These are phyloP conservation scores for Aleiodes testaceus DNA, from an alignment of 2,888 invertebrate genomes.

Conservation along the genomic window DNA sequence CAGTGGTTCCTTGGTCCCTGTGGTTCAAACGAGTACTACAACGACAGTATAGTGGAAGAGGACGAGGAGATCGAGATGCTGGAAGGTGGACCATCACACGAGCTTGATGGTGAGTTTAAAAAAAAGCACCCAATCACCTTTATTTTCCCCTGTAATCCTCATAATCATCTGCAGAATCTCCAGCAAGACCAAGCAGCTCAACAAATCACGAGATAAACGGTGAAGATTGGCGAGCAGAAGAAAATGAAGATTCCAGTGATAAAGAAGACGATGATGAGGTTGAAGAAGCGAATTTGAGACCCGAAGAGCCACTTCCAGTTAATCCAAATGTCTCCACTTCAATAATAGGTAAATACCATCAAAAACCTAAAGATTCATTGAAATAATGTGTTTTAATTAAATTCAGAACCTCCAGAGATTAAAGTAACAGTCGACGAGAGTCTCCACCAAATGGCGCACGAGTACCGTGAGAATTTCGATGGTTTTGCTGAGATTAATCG, in stretches of 20 bases:
- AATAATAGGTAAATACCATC: not conserved
- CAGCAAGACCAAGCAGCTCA: conserved; percentile 30
- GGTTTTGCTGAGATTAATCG: conserved; percentile 53
- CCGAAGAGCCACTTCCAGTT: not conserved
- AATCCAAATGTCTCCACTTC: not conserved
- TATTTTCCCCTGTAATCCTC: not conserved
- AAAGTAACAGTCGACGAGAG: conserved; percentile 37
- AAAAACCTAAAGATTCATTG: not conserved
- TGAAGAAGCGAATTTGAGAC: conserved; percentile 32
- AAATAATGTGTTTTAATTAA: not conserved
- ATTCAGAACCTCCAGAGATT: conserved; percentile 40
- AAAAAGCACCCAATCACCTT: no score
- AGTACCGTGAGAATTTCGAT: conserved; percentile 53
- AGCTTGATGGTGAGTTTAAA: conserved; percentile 39
- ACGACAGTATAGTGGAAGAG: conserved; percentile 50
- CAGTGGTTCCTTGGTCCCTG: conserved; percentile 42
- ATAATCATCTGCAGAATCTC: conserved; percentile 18
- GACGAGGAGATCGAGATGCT: conserved; percentile 53
- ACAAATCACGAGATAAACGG: conserved; percentile 40
- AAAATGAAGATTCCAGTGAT: conserved; percentile 48
- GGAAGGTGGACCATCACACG: conserved; percentile 45
- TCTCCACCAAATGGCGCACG: conserved; percentile 46
- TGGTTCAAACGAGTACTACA: conserved; percentile 42
- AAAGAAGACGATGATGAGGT: conserved; percentile 50
- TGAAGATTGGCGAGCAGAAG: conserved; percentile 30